phyloP scores from a whole-genome alignment of 2,888 invertebrate species.

The Synergus itoensis region DNA sequence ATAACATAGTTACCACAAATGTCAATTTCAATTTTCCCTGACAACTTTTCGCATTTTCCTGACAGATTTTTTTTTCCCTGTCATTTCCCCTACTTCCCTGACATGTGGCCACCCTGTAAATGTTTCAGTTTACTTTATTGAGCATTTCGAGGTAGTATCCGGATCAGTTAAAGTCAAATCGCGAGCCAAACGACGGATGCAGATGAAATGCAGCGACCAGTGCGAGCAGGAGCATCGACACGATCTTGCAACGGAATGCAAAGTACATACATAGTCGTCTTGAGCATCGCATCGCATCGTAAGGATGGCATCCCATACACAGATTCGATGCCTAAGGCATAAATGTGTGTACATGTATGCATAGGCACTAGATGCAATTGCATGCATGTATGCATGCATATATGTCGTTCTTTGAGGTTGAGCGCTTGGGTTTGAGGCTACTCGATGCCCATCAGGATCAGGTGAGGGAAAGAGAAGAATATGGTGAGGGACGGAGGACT shows the following conservation, averaged over 20 bases:
- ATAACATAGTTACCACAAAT: no score
- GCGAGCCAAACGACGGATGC: not conserved
- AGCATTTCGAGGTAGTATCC: not conserved
- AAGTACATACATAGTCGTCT: not conserved
- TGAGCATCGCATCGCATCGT: not conserved
- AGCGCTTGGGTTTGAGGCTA: slow-evolving; percentile 23
- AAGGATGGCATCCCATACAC: not conserved
- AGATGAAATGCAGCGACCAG: slow-evolving; percentile 42
- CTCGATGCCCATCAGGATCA: slow-evolving; percentile 25
- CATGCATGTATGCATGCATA: slow-evolving; percentile 42
- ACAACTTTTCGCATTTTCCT: no score
- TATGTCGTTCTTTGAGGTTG: not conserved
- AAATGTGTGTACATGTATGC: not conserved
- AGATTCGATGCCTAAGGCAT: slow-evolving; percentile 19
- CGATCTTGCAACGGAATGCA: slow-evolving; percentile 6
- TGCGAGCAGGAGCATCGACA: slow-evolving; percentile 30
- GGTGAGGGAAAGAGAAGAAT: slow-evolving; percentile 44
- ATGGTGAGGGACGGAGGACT: slow-evolving; percentile 43
- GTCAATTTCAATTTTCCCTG: no score
- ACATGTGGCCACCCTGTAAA: no score
- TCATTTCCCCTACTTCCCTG: no score
- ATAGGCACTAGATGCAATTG: slow-evolving; percentile 25
- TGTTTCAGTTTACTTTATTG: no score
- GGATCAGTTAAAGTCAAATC: not conserved
- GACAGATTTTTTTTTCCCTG: no score